These are phyloP conservation scores for Catharus fuscescens DNA, from an alignment of 2,113 vertebrate species.

Conservation along the genomic window DNA sequence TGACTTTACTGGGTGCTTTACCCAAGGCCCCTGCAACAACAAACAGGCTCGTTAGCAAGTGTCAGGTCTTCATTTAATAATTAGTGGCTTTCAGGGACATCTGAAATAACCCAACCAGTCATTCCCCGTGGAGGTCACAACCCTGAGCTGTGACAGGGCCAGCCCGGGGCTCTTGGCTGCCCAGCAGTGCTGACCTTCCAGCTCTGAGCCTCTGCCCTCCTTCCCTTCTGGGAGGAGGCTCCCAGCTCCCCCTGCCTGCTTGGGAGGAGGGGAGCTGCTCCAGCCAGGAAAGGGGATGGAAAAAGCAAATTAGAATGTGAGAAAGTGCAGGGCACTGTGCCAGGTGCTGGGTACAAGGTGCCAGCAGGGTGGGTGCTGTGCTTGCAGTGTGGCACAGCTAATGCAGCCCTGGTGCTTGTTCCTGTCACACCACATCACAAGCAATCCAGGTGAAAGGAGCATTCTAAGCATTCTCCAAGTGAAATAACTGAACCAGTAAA, in stretches of 20 bases:
- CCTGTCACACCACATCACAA: background rate
- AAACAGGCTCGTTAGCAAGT: accelerated
- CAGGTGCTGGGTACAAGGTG: accelerated
- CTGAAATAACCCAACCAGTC: background rate
- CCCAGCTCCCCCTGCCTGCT: background rate
- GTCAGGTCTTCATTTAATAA: background rate
- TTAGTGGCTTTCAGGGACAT: background rate
- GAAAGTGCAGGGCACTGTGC: background rate
- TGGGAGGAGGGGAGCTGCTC: background rate
- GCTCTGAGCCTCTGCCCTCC: background rate
- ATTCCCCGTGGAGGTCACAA: no score
- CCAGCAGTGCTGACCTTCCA: background rate
- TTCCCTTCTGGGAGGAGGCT: background rate
- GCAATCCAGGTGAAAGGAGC: background rate
- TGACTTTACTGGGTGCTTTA: slow-evolving; percentile 96
- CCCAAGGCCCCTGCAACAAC: slow-evolving; percentile 88
- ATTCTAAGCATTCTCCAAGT: background rate
- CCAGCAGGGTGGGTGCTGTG: background rate
- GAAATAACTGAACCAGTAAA: background rate
- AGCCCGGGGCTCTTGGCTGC: background rate
- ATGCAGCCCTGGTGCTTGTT: accelerated
- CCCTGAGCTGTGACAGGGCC: background rate
- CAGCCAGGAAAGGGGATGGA: background rate
- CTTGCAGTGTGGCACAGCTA: background rate
- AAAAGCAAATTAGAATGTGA: background rate